Conservation (phyloP, 2,797 vertebrate species). For the Sebastes melanostomus region DNA sequence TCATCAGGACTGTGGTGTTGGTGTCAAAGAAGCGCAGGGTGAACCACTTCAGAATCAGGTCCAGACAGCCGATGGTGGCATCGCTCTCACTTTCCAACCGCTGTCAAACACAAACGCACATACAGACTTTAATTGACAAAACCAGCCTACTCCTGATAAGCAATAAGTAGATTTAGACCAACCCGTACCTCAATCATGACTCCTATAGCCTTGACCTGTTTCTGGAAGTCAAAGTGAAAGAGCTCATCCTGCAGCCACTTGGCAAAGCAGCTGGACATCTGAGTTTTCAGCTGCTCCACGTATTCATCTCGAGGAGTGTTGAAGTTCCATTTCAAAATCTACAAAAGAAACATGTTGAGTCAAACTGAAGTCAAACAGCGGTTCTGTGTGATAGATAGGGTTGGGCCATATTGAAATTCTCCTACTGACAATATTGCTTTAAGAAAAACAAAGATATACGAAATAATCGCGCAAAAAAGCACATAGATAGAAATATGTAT, state of each 20-base stretch:
- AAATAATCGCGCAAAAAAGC: background rate
- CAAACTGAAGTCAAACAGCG: background rate
- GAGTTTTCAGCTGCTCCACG: slow-evolving; percentile 94
- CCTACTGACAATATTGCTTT: background rate
- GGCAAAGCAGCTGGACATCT: slow-evolving; percentile 92
- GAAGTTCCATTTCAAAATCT: slow-evolving; percentile 99
- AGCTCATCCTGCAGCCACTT: slow-evolving; percentile 97
- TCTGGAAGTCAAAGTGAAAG: slow-evolving; percentile 97
- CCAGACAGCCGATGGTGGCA: slow-evolving; percentile 91
- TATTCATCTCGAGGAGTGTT: slow-evolving; percentile 95
- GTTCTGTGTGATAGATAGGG: background rate
- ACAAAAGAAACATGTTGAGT: background rate
- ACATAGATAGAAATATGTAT: background rate
- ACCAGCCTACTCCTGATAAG: background rate
- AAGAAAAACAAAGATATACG: background rate
- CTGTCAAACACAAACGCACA: slow-evolving; percentile 70
- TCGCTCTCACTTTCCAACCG: slow-evolving; percentile 93
- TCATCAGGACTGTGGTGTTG: slow-evolving; percentile 98
- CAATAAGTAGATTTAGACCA: background rate
- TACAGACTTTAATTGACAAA: background rate
- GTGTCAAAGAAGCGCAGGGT: slow-evolving; percentile 98
- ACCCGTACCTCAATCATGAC: slow-evolving; percentile 92
- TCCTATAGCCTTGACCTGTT: slow-evolving; percentile 93
- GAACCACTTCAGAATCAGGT: slow-evolving; percentile 97
- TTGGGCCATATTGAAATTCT: background rate